phyloP scores from a whole-genome alignment of 2,888 invertebrate genomes.

The Andrena marginata region DNA sequence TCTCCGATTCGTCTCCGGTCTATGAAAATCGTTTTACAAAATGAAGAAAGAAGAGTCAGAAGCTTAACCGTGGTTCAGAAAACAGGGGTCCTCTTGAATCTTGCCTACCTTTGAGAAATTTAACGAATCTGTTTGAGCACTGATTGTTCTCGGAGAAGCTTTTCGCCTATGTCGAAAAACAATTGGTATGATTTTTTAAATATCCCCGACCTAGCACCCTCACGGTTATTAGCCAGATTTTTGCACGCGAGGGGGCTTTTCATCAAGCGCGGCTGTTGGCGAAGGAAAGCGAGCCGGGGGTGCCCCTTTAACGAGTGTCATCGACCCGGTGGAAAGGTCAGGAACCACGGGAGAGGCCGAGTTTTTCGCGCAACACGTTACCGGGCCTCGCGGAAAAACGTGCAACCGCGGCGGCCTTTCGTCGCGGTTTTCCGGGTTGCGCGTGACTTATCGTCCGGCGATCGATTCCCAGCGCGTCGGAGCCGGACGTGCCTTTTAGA shows the following conservation, averaged over 20 bases:
- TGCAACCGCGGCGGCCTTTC: neutral
- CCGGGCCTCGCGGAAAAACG: conserved; percentile 17
- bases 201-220: neutral
- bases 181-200: neutral
- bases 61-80: no score
- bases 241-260: neutral
- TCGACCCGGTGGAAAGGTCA: conserved; percentile 63
- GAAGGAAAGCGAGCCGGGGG: conserved; percentile 24
- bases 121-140: no score
- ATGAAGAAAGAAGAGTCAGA: no score
- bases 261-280: neutral
- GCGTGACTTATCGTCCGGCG: conserved; percentile 47
- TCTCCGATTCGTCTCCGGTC: neutral
- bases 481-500: conserved; percentile 20
- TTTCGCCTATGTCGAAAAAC: neutral
- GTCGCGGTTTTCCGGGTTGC: conserved; percentile 10
- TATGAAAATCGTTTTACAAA: neutral
- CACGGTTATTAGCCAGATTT: neutral
- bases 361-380: conserved; percentile 61
- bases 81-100: no score
- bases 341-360: conserved; percentile 39
- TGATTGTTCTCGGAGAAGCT: no score
- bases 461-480: conserved; percentile 8
- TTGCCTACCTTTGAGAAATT: no score
- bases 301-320: conserved; percentile 62